These are phyloP conservation scores for Plutomurus gul DNA, from an alignment of 1,140 invertebrate species.

Conservation along the genomic window DNA sequence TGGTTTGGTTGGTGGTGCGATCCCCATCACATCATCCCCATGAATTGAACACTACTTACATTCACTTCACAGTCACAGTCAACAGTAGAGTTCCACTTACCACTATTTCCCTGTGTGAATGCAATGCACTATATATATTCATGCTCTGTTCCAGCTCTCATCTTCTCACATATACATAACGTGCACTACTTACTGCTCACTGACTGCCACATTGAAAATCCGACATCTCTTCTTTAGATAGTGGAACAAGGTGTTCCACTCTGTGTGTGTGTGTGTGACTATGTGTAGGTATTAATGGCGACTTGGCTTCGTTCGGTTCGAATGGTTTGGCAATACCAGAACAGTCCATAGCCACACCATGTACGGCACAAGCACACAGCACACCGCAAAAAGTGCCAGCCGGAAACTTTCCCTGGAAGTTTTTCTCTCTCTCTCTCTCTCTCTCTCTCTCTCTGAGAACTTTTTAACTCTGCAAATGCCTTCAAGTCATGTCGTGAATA, in stretches of 20 bases:
- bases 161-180: background rate
- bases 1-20: background rate
- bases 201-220: slow-evolving; percentile 24
- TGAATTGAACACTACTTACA: background rate
- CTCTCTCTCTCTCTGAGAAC: slow-evolving; percentile 11
- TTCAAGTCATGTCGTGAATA: slow-evolving; percentile 48
- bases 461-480: slow-evolving; percentile 46
- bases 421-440: background rate
- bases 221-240: background rate
- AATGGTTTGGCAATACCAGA: background rate
- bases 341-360: background rate
- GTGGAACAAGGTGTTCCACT: slow-evolving; percentile 25
- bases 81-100: too few relatives aligned
- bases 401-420: slow-evolving; percentile 37
- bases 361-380: background rate
- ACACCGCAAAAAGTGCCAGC: slow-evolving; percentile 34
- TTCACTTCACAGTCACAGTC: background rate
- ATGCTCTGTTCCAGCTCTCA: background rate
- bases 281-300: too few relatives aligned
- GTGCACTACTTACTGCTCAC: too few relatives aligned
- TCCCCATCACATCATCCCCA: background rate
- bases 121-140: slow-evolving; percentile 29
- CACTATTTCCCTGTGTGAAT: background rate
- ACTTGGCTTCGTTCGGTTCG: too few relatives aligned
- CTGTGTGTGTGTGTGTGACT: background rate